Conservation (phyloP, 2,888 invertebrate genomes). For the Tinea pellionella region DNA sequence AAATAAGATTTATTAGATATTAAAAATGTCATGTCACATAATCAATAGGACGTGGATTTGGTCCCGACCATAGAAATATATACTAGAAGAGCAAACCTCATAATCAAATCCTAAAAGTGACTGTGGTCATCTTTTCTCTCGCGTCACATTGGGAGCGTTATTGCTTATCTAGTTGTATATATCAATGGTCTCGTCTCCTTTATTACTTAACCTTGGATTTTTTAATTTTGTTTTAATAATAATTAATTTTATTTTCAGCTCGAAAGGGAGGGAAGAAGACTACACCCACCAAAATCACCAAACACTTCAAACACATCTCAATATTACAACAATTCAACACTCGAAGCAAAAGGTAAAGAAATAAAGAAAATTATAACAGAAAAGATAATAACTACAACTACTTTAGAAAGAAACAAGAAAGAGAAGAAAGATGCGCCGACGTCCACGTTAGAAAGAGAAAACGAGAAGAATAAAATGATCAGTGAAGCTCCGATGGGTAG, state of each 20-base stretch:
- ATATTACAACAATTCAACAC: constrained; percentile 36
- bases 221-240: too few relatives aligned
- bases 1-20: too few relatives aligned
- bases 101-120: too few relatives aligned
- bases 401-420: constrained; percentile 58
- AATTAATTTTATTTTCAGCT: constrained; percentile 41
- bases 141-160: too few relatives aligned
- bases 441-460: constrained; percentile 59
- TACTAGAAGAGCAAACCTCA: too few relatives aligned
- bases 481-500: constrained; percentile 32
- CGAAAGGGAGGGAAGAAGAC: constrained; percentile 57
- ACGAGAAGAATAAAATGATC: constrained; percentile 58
- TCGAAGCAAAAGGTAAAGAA: constrained; percentile 58
- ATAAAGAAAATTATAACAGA: constrained; percentile 64
- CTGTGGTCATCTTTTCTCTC: too few relatives aligned
- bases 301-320: constrained; percentile 60
- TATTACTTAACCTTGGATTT: too few relatives aligned
- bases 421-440: constrained; percentile 46
- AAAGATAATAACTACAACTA: constrained; percentile 55
- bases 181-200: too few relatives aligned
- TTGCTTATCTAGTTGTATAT: too few relatives aligned
- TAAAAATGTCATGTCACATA: too few relatives aligned
- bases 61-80: too few relatives aligned
- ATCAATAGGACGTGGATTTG: too few relatives aligned
- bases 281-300: constrained; percentile 57